Evolutionary conservation across 2,113 vertebrate species (phyloP).

Genomic region (Trematomus loennbergii): DNA sequence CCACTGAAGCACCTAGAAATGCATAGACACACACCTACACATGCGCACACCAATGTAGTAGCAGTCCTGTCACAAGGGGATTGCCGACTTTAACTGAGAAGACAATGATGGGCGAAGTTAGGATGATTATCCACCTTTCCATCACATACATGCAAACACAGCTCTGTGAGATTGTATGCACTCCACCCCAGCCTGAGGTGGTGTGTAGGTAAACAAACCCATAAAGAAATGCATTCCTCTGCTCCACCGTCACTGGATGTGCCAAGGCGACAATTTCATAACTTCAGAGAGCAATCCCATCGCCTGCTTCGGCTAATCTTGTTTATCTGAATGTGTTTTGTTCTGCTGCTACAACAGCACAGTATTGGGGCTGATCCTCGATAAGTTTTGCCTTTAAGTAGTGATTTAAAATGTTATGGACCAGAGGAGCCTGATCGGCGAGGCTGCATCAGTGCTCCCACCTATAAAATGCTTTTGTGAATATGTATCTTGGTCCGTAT

Average conservation of each 20-base stretch:
- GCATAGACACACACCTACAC: conserved; percentile 56
- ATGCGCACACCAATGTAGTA: conserved; percentile 46
- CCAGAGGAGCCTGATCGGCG: conserved; percentile 71
- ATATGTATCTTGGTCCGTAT: conserved; percentile 77
- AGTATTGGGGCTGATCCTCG: conserved; percentile 73
- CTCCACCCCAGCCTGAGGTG: conserved; percentile 61
- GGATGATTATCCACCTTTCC: conserved; percentile 23
- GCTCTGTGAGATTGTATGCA: conserved; percentile 70
- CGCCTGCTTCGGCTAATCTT: conserved; percentile 70
- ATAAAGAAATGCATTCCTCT: conserved; percentile 55
- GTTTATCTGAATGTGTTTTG: conserved; percentile 80
- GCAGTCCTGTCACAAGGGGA: conserved; percentile 40
- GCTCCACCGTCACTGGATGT: conserved; percentile 58
- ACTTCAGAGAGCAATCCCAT: conserved; percentile 64
- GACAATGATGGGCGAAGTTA: conserved; percentile 22
- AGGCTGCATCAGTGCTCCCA: conserved; percentile 63
- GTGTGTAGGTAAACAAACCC: conserved; percentile 32
- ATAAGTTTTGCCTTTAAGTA: conserved; percentile 80
- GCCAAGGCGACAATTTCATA: conserved; percentile 61
- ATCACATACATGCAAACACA: conserved; percentile 47
- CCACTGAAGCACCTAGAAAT: conserved; percentile 75
- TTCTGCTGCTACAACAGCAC: conserved; percentile 67
- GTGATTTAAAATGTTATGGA: conserved; percentile 69
- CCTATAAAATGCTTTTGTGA: conserved; percentile 76
- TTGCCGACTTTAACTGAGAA: conserved; percentile 49